Conservation (phyloP, 2,888 invertebrate genomes). For the Parasteatoda lunata region DNA sequence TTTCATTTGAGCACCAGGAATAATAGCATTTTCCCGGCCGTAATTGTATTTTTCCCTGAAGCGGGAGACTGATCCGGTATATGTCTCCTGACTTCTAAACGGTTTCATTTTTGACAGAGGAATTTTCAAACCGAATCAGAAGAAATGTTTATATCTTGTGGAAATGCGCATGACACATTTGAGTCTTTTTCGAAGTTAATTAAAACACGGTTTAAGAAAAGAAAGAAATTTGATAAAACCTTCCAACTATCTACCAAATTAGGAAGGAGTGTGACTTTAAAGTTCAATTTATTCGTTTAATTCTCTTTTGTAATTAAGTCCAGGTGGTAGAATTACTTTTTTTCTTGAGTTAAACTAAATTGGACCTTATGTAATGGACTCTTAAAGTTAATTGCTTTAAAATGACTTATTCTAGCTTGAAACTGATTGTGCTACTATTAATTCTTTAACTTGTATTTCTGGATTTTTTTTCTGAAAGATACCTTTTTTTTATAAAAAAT, state of each 20-base stretch:
- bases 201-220: constrained; percentile 8
- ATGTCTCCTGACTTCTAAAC: constrained; percentile 4
- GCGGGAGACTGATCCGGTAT: constrained; percentile 13
- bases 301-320: constrained; percentile 2
- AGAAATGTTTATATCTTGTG: constrained; percentile 24
- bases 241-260: constrained; percentile 4
- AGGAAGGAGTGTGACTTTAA: background rate
- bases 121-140: background rate
- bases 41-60: constrained; percentile 13
- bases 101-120: background rate
- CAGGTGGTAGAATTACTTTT: background rate
- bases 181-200: constrained; percentile 24
- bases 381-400: background rate
- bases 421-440: no score
- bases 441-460: no score
- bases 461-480: no score
- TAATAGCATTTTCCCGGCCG: constrained; percentile 25
- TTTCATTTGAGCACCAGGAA: constrained; percentile 23
- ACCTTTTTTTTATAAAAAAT: no score
- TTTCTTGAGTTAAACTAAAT: background rate
- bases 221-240: constrained; percentile 8
- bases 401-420: background rate
- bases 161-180: constrained; percentile 14
- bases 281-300: constrained; percentile 28
- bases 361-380: background rate